Base-by-base conservation (phyloP, 2,113 vertebrate genomes). In the Pandion haliaetus region DNA sequence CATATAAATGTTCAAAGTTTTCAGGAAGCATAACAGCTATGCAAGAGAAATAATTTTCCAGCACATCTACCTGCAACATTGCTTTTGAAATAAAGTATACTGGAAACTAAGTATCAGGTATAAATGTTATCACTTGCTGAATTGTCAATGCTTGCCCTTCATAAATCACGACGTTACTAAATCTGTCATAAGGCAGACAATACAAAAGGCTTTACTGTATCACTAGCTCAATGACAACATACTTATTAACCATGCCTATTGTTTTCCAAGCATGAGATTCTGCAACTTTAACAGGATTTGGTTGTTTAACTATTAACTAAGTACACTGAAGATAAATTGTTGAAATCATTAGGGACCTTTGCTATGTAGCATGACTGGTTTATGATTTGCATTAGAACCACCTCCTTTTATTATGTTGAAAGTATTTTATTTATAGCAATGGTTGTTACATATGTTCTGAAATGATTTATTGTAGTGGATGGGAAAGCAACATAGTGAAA, bases 81-180 rank as follows among this genome's bases (percentile, higher is more conserved):
- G 89, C 93, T 98, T 98, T 95, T 97, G 97, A 97, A 97, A 97
- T 95, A 96, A 97, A 95, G 83, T 69, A 55, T 92, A 31, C 32
- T 15, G 86, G 95, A 97, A 98, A 98, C 85, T 95, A 96, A 97
- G 83, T 96, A 86, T 98, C 96, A 93, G 97, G 94, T 96, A 95
- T 90, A 98, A 98, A 97, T 59, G 66, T 38, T 73, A 77, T 95
- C 95, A 54, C 70, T 89, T 93, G 90, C 94, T 92, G 91, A 97
- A 94, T 96, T 95, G 97, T 98, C 94, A 95, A 77, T 94, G 76
- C 96, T 97, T 98, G 96, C 96, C 97, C 82, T 95, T 97, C 92
- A 94, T 97, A 98, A 98, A 98, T 98, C 93, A 98, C 71, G 89
- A 95, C 96, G 97, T 97, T 96, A 61, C 97, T 94, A 96, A 97